Evolutionary conservation across 2,797 vertebrate genomes (phyloP).

Genomic region (Hylomyscus alleni): DNA sequence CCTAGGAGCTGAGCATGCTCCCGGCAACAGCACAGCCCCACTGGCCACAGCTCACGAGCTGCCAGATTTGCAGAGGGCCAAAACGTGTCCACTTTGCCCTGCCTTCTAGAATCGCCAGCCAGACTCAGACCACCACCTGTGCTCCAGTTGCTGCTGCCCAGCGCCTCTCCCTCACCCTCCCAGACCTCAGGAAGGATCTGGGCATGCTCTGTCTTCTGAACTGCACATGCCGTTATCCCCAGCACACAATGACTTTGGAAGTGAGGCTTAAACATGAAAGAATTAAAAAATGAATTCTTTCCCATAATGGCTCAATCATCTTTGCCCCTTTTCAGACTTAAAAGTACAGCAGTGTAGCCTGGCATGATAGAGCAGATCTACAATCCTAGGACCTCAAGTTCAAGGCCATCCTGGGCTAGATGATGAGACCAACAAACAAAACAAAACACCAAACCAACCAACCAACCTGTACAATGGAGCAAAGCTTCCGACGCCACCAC

Average conservation of each 20-base stretch:
- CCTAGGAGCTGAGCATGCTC: not conserved
- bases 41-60: too few relatives aligned
- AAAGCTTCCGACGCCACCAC: not conserved
- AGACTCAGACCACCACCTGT: not conserved
- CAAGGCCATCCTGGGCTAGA: not conserved
- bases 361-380: not conserved
- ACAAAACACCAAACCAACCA: not conserved
- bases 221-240: not conserved
- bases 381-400: not conserved
- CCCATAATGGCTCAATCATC: not conserved
- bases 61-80: not conserved
- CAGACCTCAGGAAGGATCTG: not conserved
- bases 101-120: not conserved
- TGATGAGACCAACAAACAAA: not conserved
- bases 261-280: not conserved
- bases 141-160: not conserved
- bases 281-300: slow-evolving; percentile 60
- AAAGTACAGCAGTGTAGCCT: not conserved
- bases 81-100: not conserved
- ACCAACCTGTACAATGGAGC: not conserved
- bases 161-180: not conserved
- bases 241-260: not conserved
- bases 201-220: not conserved
- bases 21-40: not conserved
- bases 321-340: not conserved